A percentile compares a stretch with the other conserved stretches of the same genome.
phyloP scores from a whole-genome alignment of 2,797 vertebrate species.

The Typhlichthys subterraneus region DNA sequence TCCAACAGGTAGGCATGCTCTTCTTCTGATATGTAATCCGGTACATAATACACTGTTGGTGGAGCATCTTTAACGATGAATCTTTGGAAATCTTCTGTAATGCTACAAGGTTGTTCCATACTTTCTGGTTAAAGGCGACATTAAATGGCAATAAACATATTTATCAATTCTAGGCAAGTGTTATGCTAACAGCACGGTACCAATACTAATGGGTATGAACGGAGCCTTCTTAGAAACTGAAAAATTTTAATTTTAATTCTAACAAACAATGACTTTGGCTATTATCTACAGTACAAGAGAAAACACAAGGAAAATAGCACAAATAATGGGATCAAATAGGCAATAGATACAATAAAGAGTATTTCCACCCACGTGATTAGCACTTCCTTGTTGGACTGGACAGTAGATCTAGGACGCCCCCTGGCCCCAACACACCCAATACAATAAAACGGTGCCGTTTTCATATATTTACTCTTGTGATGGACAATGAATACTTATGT shows the following conservation, averaged over 20 bases:
- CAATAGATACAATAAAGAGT: no score
- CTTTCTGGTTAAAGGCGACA: slow-evolving; percentile 59
- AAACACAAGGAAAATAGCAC: no score
- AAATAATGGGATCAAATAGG: background rate
- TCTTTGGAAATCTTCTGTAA: slow-evolving; percentile 65
- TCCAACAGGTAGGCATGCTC: slow-evolving; percentile 82
- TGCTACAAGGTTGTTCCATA: slow-evolving; percentile 62
- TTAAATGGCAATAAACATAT: slow-evolving; percentile 15
- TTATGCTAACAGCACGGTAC: no score
- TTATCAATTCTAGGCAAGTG: no score
- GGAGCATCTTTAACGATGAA: slow-evolving; percentile 62
- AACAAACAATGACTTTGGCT: background rate
- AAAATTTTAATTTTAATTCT: background rate
- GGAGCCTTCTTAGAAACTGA: background rate
- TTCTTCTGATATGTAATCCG: slow-evolving; percentile 83
- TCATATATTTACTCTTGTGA: no score
- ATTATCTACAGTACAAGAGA: no score
- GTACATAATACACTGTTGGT: slow-evolving; percentile 84
- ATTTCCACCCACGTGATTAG: background rate
- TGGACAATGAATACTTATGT: no score
- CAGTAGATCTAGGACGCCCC: background rate
- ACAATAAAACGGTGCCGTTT: no score
- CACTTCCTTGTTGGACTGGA: slow-evolving; percentile 7
- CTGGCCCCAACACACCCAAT: no score
- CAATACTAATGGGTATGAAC: no score